phyloP scores from a whole-genome alignment of 2,888 invertebrate genomes.

The Diabrotica balteata region DNA sequence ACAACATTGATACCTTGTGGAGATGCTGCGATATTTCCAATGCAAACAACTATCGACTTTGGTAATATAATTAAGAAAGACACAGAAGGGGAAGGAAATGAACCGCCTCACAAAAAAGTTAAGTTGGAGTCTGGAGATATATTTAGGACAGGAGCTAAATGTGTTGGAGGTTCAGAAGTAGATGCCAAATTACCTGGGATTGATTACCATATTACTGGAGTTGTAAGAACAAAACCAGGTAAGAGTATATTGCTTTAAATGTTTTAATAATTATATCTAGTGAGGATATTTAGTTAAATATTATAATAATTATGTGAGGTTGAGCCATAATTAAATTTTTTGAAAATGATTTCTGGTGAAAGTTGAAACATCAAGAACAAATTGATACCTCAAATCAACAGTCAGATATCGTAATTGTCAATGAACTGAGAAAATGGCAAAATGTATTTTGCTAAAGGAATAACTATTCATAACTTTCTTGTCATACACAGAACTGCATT shows the following conservation, averaged over 20 bases:
- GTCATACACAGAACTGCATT: no score
- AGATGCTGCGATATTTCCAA: conserved; percentile 87
- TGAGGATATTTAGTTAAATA: no score
- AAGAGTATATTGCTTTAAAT: conserved; percentile 4
- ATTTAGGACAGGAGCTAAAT: conserved; percentile 91
- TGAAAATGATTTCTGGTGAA: no score
- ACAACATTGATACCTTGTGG: conserved; percentile 92
- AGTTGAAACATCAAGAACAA: no score
- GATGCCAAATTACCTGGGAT: conserved; percentile 68
- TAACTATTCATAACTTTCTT: no score
- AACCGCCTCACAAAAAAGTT: conserved; percentile 42
- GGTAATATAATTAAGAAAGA: conserved; percentile 25
- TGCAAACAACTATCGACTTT: conserved; percentile 55
- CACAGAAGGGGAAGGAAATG: conserved; percentile 24
- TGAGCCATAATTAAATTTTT: no score
- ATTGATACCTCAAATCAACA: no score
- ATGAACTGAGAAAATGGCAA: no score
- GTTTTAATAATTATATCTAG: neutral
- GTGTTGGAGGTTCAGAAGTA: conserved; percentile 65
- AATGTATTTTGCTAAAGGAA: no score
- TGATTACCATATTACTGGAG: conserved; percentile 74
- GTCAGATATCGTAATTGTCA: no score
- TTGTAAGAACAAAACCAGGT: conserved; percentile 88
- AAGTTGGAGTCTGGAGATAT: conserved; percentile 58
- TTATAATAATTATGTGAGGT: no score